Evolutionary conservation across 2,888 invertebrate species (phyloP).

Genomic region (Poecilus cupreus): DNA sequence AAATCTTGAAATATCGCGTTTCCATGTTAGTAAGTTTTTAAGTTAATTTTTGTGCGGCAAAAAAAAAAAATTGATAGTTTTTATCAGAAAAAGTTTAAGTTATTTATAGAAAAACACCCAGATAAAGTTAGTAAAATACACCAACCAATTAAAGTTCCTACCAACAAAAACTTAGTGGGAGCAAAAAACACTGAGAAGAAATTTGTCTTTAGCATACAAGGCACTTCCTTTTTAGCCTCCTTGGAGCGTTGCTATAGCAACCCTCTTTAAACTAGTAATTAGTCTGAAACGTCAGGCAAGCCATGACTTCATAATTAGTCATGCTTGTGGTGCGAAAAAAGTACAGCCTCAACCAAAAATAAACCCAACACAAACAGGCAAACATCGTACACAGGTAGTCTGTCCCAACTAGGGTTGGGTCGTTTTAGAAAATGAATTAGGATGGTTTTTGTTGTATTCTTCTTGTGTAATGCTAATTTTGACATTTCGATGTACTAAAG

Average conservation of each 20-base stretch:
- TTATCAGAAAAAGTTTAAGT: not conserved
- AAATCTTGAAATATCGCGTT: no score
- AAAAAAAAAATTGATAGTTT: no score
- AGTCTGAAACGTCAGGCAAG: slow-evolving; percentile 51
- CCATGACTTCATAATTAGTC: slow-evolving; percentile 56
- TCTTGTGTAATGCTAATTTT: not conserved
- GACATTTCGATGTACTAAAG: not conserved
- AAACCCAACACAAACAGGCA: not conserved
- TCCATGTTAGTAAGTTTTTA: no score
- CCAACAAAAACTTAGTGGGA: not conserved
- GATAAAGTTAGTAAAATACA: not conserved
- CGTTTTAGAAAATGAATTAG: slow-evolving; percentile 4
- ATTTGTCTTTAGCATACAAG: slow-evolving; percentile 45
- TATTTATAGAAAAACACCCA: not conserved
- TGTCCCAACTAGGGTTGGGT: not conserved
- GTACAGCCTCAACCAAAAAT: slow-evolving; percentile 1
- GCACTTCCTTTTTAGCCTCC: slow-evolving; percentile 30
- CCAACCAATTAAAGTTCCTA: not conserved
- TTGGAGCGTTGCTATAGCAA: slow-evolving; percentile 21
- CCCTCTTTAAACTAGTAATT: slow-evolving; percentile 52
- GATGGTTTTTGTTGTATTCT: not conserved
- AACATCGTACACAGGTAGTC: not conserved
- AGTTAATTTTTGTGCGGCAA: no score
- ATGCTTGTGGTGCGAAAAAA: slow-evolving; percentile 44
- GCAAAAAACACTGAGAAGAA: slow-evolving; percentile 15